These are phyloP conservation scores for Pseudomugil gertrudae DNA, from an alignment of 2,797 vertebrate species.

Conservation along the genomic window DNA sequence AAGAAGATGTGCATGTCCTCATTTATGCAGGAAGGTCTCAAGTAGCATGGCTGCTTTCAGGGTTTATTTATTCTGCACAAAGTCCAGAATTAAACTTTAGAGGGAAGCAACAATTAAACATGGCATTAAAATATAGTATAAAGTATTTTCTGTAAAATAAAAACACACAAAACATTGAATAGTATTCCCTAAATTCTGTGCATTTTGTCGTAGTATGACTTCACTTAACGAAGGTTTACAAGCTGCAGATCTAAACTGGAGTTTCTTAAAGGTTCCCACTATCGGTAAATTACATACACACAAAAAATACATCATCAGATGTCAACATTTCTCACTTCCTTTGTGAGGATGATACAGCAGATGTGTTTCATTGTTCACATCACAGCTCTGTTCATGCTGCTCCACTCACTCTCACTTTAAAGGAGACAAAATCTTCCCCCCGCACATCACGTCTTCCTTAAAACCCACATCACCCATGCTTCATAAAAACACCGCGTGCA, in stretches of 20 bases:
- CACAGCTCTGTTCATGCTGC: constrained; percentile 6
- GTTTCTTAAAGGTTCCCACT: neutral
- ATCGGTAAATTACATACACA: neutral
- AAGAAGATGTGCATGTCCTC: neutral
- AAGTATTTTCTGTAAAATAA: neutral
- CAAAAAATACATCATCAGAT: neutral
- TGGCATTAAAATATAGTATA: neutral
- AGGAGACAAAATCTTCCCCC: constrained; percentile 11
- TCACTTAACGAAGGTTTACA: neutral
- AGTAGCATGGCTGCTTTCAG: neutral
- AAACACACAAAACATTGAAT: neutral
- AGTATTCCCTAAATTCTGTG: neutral
- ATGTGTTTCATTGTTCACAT: constrained; percentile 18
- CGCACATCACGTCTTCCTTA: constrained; percentile 9
- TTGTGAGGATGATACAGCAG: constrained; percentile 1
- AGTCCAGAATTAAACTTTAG: neutral
- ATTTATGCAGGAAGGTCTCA: neutral
- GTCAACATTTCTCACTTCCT: constrained; percentile 5
- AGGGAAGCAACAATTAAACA: neutral
- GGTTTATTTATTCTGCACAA: neutral
- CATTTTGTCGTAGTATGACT: neutral
- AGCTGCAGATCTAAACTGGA: neutral
- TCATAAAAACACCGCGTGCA: constrained; percentile 20
- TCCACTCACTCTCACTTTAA: constrained; percentile 16
- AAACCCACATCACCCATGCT: constrained; percentile 16